A percentile compares a stretch with the other conserved stretches of the same genome.
Conservation (phyloP, 2,888 invertebrate genomes). For the Eupeodes luniger region DNA sequence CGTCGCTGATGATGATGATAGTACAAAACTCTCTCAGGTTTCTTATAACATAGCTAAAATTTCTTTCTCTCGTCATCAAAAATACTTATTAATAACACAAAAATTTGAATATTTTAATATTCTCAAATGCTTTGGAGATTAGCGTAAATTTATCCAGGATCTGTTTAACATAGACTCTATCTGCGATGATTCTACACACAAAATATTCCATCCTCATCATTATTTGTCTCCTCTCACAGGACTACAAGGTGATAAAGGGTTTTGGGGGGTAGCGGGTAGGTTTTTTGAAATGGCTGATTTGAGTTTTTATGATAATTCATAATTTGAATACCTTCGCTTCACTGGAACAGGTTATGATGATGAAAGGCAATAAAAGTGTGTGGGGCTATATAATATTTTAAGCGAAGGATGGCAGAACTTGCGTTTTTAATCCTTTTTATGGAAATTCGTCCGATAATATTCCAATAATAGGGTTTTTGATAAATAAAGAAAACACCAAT, state of each 20-base stretch:
- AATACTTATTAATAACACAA: constrained; percentile 73
- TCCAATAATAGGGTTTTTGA: constrained; percentile 21
- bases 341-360: constrained; percentile 63
- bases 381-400: constrained; percentile 41
- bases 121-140: constrained; percentile 72
- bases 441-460: constrained; percentile 80
- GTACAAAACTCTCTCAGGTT: constrained; percentile 48
- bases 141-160: constrained; percentile 62
- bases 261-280: not conserved
- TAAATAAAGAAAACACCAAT: no score
- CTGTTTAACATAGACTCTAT: constrained; percentile 70
- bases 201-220: constrained; percentile 54
- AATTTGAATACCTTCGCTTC: constrained; percentile 61
- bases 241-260: not conserved
- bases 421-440: constrained; percentile 83
- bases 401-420: constrained; percentile 17
- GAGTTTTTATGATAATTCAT: constrained; percentile 73
- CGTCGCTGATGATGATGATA: constrained; percentile 62
- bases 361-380: constrained; percentile 69
- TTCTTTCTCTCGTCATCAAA: constrained; percentile 74
- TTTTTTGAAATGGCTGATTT: constrained; percentile 56
- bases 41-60: constrained; percentile 51
- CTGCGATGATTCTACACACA: constrained; percentile 55
- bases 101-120: constrained; percentile 74
- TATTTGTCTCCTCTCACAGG: not conserved